Evolutionary conservation across 1,140 invertebrate genomes (phyloP).

Genomic region (Drosophila kurseongensis): DNA sequence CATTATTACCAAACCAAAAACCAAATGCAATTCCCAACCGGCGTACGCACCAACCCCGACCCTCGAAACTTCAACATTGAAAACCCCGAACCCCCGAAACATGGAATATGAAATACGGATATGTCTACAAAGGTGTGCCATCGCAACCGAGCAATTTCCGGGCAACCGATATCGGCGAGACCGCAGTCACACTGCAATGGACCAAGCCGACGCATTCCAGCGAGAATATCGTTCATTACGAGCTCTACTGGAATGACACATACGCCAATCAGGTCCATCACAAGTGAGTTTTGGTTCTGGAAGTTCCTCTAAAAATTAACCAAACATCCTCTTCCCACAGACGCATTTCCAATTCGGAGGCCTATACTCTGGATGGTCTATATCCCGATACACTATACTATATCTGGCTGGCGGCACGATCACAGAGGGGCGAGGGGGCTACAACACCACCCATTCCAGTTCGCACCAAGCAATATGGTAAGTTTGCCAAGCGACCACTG

Average conservation of each 20-base stretch:
- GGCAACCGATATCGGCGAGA: conserved; percentile 92
- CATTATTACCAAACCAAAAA: conserved; percentile 73
- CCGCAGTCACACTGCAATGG: conserved; percentile 95
- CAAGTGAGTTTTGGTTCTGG: conserved; percentile 86
- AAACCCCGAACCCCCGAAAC: neutral
- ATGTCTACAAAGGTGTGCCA: conserved; percentile 89
- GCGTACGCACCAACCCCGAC: conserved; percentile 9
- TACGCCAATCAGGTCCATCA: conserved; percentile 92
- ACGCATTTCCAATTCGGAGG: conserved; percentile 92
- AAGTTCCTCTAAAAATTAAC: neutral
- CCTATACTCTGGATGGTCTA: conserved; percentile 93
- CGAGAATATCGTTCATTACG: conserved; percentile 97
- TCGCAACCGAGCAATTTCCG: conserved; percentile 96
- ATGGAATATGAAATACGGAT: conserved; percentile 31
- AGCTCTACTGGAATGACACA: conserved; percentile 98
- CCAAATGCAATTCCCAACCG: conserved; percentile 58
- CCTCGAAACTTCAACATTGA: neutral
- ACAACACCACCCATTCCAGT: conserved; percentile 97
- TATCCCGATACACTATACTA: conserved; percentile 98
- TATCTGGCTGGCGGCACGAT: conserved; percentile 97
- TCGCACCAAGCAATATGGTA: conserved; percentile 98
- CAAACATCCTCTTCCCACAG: conserved; percentile 59
- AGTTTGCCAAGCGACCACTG: conserved; percentile 70
- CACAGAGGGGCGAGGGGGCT: conserved; percentile 96
- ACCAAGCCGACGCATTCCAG: conserved; percentile 94